Evolutionary conservation across 2,888 invertebrate species (phyloP).

Genomic region (Euplagia quadripunctaria): DNA sequence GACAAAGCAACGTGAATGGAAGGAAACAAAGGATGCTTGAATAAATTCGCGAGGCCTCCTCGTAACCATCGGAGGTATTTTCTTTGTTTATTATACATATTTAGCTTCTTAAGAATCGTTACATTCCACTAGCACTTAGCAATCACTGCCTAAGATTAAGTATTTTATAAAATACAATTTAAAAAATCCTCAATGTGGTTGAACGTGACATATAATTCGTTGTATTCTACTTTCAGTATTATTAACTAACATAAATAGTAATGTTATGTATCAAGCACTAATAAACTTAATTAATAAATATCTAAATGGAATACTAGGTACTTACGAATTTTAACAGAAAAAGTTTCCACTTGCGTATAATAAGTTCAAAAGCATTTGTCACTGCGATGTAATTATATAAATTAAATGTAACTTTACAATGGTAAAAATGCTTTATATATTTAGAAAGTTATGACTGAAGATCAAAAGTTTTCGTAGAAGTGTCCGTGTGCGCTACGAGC

Average conservation of each 20-base stretch:
- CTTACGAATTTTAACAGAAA: conserved; percentile 69
- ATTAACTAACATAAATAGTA: not conserved
- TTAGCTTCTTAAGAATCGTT: conserved; percentile 35
- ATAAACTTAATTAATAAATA: not conserved
- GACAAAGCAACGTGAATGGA: conserved; percentile 61
- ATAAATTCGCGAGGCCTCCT: conserved; percentile 69
- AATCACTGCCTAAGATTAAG: not conserved
- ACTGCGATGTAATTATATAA: conserved; percentile 33
- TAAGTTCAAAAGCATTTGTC: conserved; percentile 44
- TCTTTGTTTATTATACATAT: conserved; percentile 68
- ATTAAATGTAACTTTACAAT: conserved; percentile 31
- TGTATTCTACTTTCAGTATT: not conserved
- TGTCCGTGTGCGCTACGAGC: conserved; percentile 53
- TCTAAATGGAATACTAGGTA: conserved; percentile 43
- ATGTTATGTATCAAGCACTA: not conserved
- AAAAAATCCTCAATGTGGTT: not conserved
- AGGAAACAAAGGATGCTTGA: conserved; percentile 72
- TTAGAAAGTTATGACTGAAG: conserved; percentile 31
- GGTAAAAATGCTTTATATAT: conserved; percentile 17
- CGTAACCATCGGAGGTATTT: conserved; percentile 67
- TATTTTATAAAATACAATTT: not conserved
- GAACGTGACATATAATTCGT: not conserved
- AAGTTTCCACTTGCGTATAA: conserved; percentile 55
- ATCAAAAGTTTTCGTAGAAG: conserved; percentile 61
- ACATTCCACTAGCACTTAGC: conserved; percentile 8